These are phyloP conservation scores for Sclerurus mexicanus DNA, from an alignment of 2,113 vertebrate species.

Conservation along the genomic window DNA sequence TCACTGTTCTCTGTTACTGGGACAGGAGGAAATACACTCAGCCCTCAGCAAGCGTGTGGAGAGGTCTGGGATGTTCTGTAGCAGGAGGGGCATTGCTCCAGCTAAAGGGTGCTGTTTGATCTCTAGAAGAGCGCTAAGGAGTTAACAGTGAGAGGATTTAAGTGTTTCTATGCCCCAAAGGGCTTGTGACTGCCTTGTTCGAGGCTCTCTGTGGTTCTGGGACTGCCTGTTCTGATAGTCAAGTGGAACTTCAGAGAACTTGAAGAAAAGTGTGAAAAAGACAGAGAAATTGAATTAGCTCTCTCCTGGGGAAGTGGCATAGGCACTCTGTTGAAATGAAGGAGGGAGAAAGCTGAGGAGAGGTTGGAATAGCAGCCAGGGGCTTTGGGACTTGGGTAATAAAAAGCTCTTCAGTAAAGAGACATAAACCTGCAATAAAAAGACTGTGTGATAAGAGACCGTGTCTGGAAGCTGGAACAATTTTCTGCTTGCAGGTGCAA, in stretches of 20 bases:
- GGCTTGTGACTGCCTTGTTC: not conserved
- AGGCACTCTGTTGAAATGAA: not conserved
- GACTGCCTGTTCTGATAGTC: not conserved
- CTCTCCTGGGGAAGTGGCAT: not conserved
- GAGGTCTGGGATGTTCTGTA: not conserved
- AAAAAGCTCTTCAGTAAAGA: not conserved
- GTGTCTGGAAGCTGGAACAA: not conserved
- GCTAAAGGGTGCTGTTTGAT: not conserved
- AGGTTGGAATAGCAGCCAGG: not conserved
- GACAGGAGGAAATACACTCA: not conserved
- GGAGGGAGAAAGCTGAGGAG: not conserved
- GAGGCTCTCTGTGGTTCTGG: not conserved
- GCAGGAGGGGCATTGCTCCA: not conserved
- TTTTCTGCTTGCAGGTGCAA: not conserved
- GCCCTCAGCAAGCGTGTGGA: fast-evolving
- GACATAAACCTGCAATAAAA: not conserved
- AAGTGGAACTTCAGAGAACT: not conserved
- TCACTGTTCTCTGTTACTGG: not conserved
- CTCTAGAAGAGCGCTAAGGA: not conserved
- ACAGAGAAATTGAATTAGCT: not conserved
- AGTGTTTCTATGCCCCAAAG: not conserved
- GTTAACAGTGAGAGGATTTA: not conserved
- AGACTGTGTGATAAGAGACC: fast-evolving
- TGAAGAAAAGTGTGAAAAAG: not conserved
- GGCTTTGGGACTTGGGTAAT: not conserved